These are phyloP conservation scores for Glaucomys volans DNA, from an alignment of 2,113 vertebrate genomes.

Conservation along the genomic window DNA sequence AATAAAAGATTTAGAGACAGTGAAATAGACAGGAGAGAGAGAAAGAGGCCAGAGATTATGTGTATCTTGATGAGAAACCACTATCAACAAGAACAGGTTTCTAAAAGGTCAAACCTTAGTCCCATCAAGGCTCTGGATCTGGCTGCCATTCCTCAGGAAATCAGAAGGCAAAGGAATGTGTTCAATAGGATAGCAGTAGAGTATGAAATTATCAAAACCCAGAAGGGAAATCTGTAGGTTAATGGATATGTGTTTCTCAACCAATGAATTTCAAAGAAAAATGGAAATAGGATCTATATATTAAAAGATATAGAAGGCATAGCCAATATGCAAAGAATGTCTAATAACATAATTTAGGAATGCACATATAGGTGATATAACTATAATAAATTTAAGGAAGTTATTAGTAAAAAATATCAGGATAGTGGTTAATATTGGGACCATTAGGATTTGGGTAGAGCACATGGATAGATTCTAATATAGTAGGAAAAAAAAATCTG, in stretches of 20 bases:
- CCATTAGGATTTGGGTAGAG: background rate
- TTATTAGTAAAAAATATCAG: constrained; percentile 13
- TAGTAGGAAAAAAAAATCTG: background rate
- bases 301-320: background rate
- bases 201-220: background rate
- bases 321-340: background rate
- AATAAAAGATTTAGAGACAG: background rate
- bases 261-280: constrained; percentile 3
- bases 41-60: background rate
- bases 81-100: background rate
- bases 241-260: background rate
- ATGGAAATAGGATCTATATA: background rate
- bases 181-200: background rate
- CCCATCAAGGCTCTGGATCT: background rate
- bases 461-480: background rate
- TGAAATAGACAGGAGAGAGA: background rate
- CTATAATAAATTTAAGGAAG: background rate
- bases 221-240: background rate
- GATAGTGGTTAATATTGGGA: background rate
- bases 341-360: background rate
- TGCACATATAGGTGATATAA: background rate
- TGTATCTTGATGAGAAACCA: background rate
- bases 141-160: background rate
- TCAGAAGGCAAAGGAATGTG: background rate
- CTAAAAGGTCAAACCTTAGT: background rate